Evolutionary conservation across 2,797 vertebrate species (phyloP).

Genomic region (Arctocebus calabarensis): DNA sequence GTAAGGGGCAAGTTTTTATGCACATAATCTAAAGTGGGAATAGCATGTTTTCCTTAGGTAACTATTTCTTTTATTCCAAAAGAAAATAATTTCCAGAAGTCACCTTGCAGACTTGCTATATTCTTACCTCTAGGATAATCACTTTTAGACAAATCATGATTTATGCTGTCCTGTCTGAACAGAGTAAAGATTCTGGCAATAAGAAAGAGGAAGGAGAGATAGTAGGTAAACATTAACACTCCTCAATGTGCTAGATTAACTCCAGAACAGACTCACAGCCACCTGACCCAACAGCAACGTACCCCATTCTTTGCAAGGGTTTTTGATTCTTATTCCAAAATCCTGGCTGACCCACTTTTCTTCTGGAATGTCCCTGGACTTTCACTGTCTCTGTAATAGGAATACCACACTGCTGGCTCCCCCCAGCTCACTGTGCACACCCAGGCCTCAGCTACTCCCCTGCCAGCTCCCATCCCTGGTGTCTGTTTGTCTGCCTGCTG

Average conservation of each 20-base stretch:
- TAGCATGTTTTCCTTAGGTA: neutral
- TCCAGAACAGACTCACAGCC: neutral
- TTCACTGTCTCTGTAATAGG: neutral
- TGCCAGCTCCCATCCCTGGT: neutral
- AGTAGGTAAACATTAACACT: neutral
- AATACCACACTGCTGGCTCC: fast-evolving
- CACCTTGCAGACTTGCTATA: neutral
- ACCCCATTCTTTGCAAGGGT: neutral
- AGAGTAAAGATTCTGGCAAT: neutral
- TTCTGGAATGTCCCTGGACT: neutral
- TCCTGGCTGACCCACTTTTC: neutral
- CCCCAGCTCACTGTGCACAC: fast-evolving
- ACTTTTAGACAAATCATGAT: neutral
- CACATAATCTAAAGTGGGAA: neutral
- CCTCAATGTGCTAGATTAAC: fast-evolving
- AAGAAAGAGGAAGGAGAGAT: neutral
- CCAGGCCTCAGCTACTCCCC: neutral
- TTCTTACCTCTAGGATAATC: neutral
- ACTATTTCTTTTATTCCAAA: neutral
- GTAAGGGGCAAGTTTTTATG: neutral
- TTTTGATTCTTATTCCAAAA: neutral
- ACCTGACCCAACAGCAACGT: neutral
- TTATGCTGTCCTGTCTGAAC: neutral
- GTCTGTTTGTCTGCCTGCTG: neutral
- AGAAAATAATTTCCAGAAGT: neutral